These are phyloP conservation scores for Recurvirostra avosetta DNA, from an alignment of 2,113 vertebrate genomes.

Conservation along the genomic window DNA sequence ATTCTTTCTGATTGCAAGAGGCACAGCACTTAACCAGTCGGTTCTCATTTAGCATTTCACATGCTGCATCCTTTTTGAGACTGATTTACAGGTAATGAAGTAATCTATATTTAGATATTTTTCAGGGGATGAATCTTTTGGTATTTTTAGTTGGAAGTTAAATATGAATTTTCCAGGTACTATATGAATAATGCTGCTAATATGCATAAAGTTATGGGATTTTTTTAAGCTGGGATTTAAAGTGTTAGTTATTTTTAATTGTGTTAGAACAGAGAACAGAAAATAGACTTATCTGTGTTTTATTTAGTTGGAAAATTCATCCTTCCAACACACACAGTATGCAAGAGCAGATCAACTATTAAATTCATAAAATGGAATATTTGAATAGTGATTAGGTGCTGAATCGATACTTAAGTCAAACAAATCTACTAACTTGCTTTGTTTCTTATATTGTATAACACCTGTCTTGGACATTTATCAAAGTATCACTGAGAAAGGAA, in stretches of 20 bases:
- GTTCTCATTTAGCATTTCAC: not conserved
- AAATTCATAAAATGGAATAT: not conserved
- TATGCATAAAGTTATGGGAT: not conserved
- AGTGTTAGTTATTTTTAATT: not conserved
- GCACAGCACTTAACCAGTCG: not conserved
- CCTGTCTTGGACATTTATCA: not conserved
- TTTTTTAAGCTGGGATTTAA: not conserved
- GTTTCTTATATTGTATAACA: not conserved
- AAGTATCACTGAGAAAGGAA: not conserved
- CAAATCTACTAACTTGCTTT: not conserved
- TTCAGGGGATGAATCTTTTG: constrained; percentile 7
- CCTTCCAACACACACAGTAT: not conserved
- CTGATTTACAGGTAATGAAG: constrained; percentile 66
- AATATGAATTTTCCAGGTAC: not conserved
- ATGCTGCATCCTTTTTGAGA: not conserved
- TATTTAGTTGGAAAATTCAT: not conserved
- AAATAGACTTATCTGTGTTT: not conserved
- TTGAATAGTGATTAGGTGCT: not conserved
- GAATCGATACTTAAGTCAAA: not conserved
- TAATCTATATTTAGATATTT: constrained; percentile 67
- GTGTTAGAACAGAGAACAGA: not conserved
- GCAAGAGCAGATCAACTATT: not conserved
- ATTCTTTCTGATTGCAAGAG: constrained; percentile 48
- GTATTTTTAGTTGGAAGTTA: constrained; percentile 56
- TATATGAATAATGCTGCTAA: constrained; percentile 14